A percentile compares a stretch with the other conserved stretches of the same genome.
Conservation (phyloP, 2,797 vertebrate species). For the Falco novaeseelandiae region DNA sequence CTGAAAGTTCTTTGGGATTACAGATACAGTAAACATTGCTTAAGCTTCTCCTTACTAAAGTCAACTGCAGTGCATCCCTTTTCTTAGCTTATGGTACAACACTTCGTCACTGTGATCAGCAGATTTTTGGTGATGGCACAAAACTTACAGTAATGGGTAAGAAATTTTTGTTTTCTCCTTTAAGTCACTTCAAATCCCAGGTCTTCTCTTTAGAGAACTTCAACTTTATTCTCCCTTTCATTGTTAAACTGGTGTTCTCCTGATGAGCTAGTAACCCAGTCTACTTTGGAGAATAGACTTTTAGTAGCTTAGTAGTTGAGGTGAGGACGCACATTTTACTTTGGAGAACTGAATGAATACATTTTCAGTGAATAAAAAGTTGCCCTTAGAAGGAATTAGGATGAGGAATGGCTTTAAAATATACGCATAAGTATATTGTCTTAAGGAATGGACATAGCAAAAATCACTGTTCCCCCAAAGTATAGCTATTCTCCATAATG, state of each 20-base stretch:
- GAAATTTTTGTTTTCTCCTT: neutral
- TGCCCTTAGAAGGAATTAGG: neutral
- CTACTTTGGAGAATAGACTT: conserved; percentile 72
- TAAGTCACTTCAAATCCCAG: neutral
- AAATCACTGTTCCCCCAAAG: neutral
- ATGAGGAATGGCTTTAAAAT: neutral
- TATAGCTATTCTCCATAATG: neutral
- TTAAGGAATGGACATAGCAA: neutral
- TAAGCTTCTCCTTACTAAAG: neutral
- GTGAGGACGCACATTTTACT: conserved; percentile 45
- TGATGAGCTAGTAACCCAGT: conserved; percentile 70
- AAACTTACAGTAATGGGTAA: conserved; percentile 74
- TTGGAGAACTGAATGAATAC: neutral
- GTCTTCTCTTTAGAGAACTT: neutral
- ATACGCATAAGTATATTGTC: neutral
- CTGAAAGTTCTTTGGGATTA: neutral
- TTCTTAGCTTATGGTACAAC: neutral
- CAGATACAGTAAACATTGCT: neutral
- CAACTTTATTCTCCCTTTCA: conserved; percentile 6
- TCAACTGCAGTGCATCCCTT: neutral
- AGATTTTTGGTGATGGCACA: conserved; percentile 62
- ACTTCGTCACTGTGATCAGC: conserved; percentile 22
- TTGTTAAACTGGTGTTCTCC: conserved; percentile 3
- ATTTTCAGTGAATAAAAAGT: neutral
- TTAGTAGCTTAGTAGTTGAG: conserved; percentile 66